A percentile compares a stretch with the other conserved stretches of the same genome.
Conservation (phyloP, 23 tunicate species). For the Styela plicata region DNA sequence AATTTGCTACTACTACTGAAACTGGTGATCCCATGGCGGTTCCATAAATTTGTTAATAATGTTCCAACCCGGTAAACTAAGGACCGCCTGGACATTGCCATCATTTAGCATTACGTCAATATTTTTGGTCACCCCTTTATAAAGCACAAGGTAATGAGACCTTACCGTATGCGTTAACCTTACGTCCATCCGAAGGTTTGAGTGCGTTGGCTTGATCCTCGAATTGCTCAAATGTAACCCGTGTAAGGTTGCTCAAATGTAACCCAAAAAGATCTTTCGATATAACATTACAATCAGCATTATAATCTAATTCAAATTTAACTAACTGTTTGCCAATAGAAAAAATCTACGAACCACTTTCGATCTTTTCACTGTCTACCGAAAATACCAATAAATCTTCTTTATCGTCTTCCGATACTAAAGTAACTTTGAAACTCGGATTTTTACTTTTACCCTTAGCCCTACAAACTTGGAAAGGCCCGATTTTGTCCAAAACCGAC, state of each 20-base stretch:
- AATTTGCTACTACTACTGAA: no score
- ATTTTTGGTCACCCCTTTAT: no score
- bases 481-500: neutral
- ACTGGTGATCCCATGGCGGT: no score
- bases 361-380: neutral
- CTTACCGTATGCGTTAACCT: neutral
- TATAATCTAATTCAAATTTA: neutral
- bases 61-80: no score
- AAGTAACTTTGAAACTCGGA: no score
- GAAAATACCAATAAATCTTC: neutral
- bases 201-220: neutral
- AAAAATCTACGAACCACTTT: neutral
- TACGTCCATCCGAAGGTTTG: neutral
- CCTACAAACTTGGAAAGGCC: neutral
- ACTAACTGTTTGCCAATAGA: neutral
- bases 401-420: neutral
- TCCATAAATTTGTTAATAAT: no score
- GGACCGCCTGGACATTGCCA: no score
- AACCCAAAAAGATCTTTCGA: neutral
- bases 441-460: neutral
- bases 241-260: no score
- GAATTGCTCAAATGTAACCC: neutral
- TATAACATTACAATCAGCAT: neutral
- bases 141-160: neutral
- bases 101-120: no score